Evolutionary conservation across 2,888 invertebrate genomes (phyloP).

Genomic region (Artemia sinica): DNA sequence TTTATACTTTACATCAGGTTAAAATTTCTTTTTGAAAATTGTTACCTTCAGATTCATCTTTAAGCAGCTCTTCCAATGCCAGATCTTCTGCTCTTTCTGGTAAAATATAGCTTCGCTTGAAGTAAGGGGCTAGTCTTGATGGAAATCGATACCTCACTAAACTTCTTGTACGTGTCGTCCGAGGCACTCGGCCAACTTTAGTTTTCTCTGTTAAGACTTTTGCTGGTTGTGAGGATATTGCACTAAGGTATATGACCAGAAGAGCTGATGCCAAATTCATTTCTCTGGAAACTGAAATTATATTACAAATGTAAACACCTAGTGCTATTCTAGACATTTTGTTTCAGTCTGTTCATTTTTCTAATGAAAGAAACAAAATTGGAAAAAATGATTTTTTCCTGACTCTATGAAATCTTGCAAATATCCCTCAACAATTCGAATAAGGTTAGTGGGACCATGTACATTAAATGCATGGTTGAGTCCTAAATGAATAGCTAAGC

Average conservation of each 20-base stretch:
- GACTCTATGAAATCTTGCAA: too few relatives aligned
- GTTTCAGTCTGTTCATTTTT: too few relatives aligned
- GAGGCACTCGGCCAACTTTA: neutral
- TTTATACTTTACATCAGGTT: too few relatives aligned
- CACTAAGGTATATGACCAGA: neutral
- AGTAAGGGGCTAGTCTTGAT: neutral
- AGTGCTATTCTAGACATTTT: too few relatives aligned
- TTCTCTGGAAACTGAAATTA: neutral
- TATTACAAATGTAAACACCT: too few relatives aligned
- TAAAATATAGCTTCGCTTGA: conserved; percentile 6
- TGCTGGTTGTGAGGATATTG: conserved; percentile 1
- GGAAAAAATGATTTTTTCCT: too few relatives aligned
- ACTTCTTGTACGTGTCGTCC: conserved; percentile 2
- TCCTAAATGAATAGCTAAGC: too few relatives aligned
- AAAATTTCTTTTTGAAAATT: too few relatives aligned
- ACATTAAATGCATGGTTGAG: too few relatives aligned
- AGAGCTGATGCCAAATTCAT: conserved; percentile 2
- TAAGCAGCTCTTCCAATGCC: neutral
- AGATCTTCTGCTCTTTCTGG: neutral
- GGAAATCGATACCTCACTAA: conserved; percentile 7
- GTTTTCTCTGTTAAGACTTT: neutral
- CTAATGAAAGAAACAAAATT: too few relatives aligned
- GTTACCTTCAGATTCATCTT: neutral
- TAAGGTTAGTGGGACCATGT: too few relatives aligned
- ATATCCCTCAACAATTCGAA: too few relatives aligned